Conservation (phyloP, 30 jellyfish, hydroid and myxozoan genomes). For the Turritopsis rubra region DNA sequence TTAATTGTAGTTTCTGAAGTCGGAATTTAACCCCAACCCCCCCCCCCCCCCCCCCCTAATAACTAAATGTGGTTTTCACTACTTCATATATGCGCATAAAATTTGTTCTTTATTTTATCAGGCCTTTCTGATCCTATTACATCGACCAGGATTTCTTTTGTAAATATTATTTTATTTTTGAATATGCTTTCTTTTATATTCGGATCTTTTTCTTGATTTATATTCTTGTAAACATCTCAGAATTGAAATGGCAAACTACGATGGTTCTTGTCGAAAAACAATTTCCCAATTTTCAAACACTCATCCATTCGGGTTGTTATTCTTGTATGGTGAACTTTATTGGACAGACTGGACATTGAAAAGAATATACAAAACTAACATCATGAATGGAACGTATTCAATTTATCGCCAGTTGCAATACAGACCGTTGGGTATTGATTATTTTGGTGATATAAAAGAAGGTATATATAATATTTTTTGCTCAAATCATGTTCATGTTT, state of each 20-base stretch:
- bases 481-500: neutral
- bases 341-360: neutral
- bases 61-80: too few species aligned
- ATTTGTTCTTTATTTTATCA: too few species aligned
- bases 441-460: neutral
- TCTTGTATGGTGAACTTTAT: neutral
- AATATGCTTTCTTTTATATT: neutral
- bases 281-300: neutral
- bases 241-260: slow-evolving; percentile 13
- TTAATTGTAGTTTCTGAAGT: too few species aligned
- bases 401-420: neutral
- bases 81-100: too few species aligned
- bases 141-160: too few species aligned
- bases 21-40: too few species aligned
- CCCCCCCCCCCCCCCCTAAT: too few species aligned
- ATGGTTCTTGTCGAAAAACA: slow-evolving; percentile 2
- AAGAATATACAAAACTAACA: neutral
- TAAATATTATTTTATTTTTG: too few species aligned
- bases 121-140: too few species aligned
- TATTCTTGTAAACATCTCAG: neutral
- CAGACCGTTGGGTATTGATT: neutral
- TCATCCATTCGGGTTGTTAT: slow-evolving; percentile 9
- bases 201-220: neutral
- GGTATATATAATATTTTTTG: neutral
- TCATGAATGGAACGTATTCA: neutral